Base-by-base conservation (phyloP, 2,797 vertebrate species). In the Malurus leucopterus region DNA sequence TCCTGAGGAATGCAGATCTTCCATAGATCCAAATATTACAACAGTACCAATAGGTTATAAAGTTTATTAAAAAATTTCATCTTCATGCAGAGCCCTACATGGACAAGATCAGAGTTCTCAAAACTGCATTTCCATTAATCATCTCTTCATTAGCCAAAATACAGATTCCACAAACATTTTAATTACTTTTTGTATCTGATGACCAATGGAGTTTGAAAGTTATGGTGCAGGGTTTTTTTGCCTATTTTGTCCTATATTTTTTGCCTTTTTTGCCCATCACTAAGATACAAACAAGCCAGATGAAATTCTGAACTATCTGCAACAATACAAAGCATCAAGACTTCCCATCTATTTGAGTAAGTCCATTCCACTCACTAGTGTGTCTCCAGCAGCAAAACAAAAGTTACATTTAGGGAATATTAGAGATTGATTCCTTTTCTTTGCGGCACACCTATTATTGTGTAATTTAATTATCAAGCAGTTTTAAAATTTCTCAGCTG, bases 41-140 rank as follows among this genome's bases (percentile, higher is more conserved):
- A 12, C 5, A 1, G 0, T 23, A 67, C 8, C 21, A 55, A 49
- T 0, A 72, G 20, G 6, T 65, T 57, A 32, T 11, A 9, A 58
- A 43, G 4, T 41, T 63, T 34, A 10, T n/a, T 20, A 13, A 41
- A 14, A 84, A 49, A 7, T 3, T 20, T 41, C 16, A 46, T 30
- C 18, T 65, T 69, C 20, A 41, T 26, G 24, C 21, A 81, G 41
- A 86, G 21, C 21, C 30, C 55, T 43, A 58, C 17, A 34, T 0
- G 15, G 17, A 6, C 24, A 58, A 50, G 47, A 72, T 11, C 6
- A 27, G 13, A 55, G 18, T 55, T 44, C 22, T 77, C 32, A 34
- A 74, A 63, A 54, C 3, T 23, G 50, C 6, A 7, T 51, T 57
- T 50, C 30, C n/a, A 7, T 47, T 30, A 87, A 49, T 13, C 24